These are phyloP conservation scores for Lasiurus borealis DNA, from an alignment of 2,113 vertebrate species.

Conservation along the genomic window DNA sequence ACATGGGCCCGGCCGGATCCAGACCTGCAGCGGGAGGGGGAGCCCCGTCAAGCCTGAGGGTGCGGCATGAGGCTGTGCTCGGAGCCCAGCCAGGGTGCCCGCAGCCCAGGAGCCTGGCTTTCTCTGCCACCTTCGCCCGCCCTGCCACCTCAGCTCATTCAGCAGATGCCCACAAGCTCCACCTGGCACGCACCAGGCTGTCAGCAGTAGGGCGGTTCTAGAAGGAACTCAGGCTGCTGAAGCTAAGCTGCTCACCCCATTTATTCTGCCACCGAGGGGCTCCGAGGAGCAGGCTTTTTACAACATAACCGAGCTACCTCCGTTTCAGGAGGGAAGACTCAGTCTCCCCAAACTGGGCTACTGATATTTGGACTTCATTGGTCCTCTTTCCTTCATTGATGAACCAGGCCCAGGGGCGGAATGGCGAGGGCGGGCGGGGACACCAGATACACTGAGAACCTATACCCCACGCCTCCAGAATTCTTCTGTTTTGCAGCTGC, in stretches of 20 bases:
- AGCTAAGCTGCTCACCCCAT: background rate
- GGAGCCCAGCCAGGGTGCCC: background rate
- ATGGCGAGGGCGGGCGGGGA: background rate
- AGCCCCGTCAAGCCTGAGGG: rapidly evolving
- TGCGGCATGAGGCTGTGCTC: background rate
- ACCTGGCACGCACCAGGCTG: background rate
- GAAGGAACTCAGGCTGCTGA: background rate
- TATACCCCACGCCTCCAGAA: background rate
- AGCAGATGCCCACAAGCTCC: background rate
- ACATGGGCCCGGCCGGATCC: slow-evolving; percentile 98
- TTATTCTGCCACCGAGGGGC: background rate
- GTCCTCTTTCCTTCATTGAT: background rate
- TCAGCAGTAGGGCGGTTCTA: background rate
- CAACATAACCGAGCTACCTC: background rate
- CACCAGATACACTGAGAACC: background rate
- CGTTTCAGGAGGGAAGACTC: background rate
- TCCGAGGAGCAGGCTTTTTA: background rate
- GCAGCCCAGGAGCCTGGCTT: background rate
- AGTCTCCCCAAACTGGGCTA: background rate
- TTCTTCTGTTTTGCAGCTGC: background rate
- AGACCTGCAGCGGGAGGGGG: slow-evolving; percentile 87
- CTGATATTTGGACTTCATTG: background rate
- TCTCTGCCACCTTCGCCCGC: background rate
- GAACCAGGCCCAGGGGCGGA: background rate
- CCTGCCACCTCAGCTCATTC: background rate